These are phyloP conservation scores for Hydraecia micacea DNA, from an alignment of 2,888 invertebrate species.

Conservation along the genomic window DNA sequence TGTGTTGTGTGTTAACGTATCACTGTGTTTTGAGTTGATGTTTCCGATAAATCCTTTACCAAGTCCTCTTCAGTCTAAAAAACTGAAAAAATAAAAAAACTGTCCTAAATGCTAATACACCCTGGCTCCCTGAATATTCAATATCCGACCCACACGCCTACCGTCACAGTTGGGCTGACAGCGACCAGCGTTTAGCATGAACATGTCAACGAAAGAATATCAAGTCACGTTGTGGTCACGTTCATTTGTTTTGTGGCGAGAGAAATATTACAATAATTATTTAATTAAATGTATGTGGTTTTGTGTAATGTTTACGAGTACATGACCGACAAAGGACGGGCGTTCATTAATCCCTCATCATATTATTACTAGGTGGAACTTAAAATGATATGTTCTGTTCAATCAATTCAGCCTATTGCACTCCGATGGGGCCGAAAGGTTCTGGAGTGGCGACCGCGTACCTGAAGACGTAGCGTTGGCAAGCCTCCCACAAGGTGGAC, in stretches of 20 bases:
- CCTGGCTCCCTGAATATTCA: conserved; percentile 61
- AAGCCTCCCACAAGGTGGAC: no score
- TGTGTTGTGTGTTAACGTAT: no score
- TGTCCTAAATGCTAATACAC: conserved; percentile 43
- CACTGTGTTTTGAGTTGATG: neutral
- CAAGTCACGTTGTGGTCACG: conserved; percentile 18
- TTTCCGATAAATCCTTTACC: neutral
- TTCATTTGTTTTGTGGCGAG: conserved; percentile 29
- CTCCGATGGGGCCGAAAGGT: no score
- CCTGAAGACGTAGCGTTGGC: no score
- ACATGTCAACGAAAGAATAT: conserved; percentile 44
- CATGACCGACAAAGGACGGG: neutral
- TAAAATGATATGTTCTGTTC: neutral
- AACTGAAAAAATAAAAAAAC: conserved; percentile 18
- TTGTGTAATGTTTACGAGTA: neutral
- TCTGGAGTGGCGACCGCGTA: no score
- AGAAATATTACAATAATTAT: conserved; percentile 33
- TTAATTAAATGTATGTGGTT: conserved; percentile 27
- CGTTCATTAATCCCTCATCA: neutral
- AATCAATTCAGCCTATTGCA: neutral
- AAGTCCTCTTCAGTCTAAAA: neutral
- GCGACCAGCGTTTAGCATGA: conserved; percentile 36
- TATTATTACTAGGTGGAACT: neutral
- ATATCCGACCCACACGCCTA: conserved; percentile 28
- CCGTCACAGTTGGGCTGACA: conserved; percentile 62